phyloP scores from a whole-genome alignment of 2,888 invertebrate species.

The Sceliomorpha sp. region DNA sequence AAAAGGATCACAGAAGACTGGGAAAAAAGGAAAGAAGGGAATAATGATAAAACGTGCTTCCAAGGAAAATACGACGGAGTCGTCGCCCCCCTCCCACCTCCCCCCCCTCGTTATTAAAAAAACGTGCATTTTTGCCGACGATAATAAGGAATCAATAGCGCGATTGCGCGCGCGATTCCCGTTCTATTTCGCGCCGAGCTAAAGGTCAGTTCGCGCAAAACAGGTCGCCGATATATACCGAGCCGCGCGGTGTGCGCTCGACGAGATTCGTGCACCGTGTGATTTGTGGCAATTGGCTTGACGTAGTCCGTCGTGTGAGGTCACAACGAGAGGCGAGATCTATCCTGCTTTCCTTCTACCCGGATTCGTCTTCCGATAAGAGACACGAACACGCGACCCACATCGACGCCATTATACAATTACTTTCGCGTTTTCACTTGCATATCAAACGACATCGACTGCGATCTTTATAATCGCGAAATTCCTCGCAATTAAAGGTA shows the following conservation, averaged over 20 bases:
- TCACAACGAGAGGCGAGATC: constrained; percentile 39
- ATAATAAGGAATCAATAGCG: constrained; percentile 36
- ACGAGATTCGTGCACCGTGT: constrained; percentile 47
- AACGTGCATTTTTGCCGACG: constrained; percentile 15
- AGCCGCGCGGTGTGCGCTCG: constrained; percentile 23
- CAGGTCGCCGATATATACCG: constrained; percentile 47
- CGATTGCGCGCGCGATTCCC: constrained; percentile 38
- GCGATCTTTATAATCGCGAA: no score
- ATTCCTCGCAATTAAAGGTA: no score
- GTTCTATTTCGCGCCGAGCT: constrained; percentile 41
- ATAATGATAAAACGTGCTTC: no score
- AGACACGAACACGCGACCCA: constrained; percentile 53
- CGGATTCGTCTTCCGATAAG: constrained; percentile 55
- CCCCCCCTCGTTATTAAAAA: no score
- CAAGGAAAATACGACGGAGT: no score
- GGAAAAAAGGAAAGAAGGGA: no score
- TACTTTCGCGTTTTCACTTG: constrained; percentile 51
- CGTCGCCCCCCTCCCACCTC: no score
- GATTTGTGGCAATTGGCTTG: constrained; percentile 50
- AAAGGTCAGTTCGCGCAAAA: constrained; percentile 50
- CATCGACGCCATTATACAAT: constrained; percentile 42
- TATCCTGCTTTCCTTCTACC: constrained; percentile 43
- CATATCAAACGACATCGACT: constrained; percentile 18
- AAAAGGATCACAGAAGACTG: no score
- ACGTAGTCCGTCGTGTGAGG: constrained; percentile 49